Conservation (phyloP, 1,140 invertebrate genomes). For the Mercenaria mercenaria region DNA sequence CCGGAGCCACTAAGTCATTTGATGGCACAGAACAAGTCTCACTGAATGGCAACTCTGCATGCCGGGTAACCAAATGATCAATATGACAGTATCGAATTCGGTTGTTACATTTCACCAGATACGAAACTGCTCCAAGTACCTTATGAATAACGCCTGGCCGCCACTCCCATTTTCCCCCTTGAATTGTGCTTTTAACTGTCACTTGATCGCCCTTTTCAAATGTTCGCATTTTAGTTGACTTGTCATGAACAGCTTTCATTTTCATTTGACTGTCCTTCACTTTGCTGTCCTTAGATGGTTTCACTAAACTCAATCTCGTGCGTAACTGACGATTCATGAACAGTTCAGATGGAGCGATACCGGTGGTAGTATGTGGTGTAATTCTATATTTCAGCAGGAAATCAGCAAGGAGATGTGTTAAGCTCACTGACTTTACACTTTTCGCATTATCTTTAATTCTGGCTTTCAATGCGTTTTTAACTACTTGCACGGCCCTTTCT, state of each 20-base stretch:
- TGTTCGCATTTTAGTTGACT: background rate
- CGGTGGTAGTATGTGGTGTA: slow-evolving; percentile 25
- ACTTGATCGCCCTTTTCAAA: background rate
- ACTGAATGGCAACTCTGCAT: background rate
- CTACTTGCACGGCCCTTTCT: slow-evolving; percentile 74
- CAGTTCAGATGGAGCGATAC: background rate
- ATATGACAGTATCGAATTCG: background rate
- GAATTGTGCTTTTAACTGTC: background rate
- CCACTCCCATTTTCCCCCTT: background rate
- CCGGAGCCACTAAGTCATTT: background rate
- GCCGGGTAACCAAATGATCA: background rate
- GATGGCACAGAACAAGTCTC: too few relatives aligned
- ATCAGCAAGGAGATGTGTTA: background rate
- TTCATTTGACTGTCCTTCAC: background rate
- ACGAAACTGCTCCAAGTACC: background rate
- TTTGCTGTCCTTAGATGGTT: background rate
- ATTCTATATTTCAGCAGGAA: slow-evolving; percentile 27
- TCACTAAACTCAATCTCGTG: background rate
- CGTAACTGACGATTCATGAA: slow-evolving; percentile 18
- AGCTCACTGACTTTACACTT: background rate
- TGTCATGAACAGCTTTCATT: slow-evolving; percentile 18
- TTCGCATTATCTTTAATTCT: background rate
- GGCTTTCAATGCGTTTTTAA: slow-evolving; percentile 61
- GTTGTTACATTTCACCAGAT: background rate
- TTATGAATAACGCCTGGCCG: background rate